Percentiles rank a stretch among this genome's conserved stretches.
phyloP scores from a whole-genome alignment of 2,113 vertebrate genomes.

The Ophthalmolycus amberensis region DNA sequence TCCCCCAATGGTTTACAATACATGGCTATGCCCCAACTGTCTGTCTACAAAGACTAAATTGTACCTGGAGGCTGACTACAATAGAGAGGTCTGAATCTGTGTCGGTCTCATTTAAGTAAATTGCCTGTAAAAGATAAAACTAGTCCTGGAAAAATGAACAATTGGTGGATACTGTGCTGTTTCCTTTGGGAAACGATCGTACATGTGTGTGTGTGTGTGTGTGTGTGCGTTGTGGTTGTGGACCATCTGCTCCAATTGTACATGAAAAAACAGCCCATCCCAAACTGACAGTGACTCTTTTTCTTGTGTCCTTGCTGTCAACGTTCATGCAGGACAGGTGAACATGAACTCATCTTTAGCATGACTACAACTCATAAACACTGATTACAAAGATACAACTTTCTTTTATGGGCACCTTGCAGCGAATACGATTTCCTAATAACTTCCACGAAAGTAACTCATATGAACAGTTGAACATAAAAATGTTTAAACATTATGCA shows the following conservation, averaged over 20 bases:
- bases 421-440: not conserved
- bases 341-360: not conserved
- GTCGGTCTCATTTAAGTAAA: not conserved
- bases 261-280: constrained; percentile 1
- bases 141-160: not conserved
- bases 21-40: too few relatives aligned
- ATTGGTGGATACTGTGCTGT: not conserved
- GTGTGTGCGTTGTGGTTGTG: not conserved
- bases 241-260: constrained; percentile 25
- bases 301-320: not conserved
- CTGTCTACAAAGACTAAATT: not conserved
- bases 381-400: not conserved
- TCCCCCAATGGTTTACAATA: too few relatives aligned
- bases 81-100: not conserved
- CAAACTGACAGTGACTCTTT: not conserved
- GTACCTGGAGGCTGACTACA: not conserved
- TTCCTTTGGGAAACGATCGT: not conserved
- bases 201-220: not conserved
- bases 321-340: not conserved
- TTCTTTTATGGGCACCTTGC: not conserved
- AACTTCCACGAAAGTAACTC: not conserved
- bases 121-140: not conserved
- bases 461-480: not conserved
- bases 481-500: not conserved
- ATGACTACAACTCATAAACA: not conserved